Base-by-base conservation (phyloP, 2,888 invertebrate genomes). In the Drymonia ruficornis region DNA sequence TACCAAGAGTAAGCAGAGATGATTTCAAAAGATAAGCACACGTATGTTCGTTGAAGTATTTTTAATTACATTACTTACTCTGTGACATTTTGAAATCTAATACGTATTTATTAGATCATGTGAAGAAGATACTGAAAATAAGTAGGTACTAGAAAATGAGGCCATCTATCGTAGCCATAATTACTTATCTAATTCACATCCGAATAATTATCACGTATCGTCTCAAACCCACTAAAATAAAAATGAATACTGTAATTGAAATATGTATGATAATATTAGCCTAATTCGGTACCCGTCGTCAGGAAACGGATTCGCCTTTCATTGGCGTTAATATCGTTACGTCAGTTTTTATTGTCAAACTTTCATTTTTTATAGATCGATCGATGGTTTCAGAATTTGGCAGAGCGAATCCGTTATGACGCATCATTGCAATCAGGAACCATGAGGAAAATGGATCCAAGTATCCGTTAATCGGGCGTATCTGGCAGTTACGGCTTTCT, bases 291-390 rank as follows among this genome's bases (percentile, higher is more conserved):
- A 46, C 46, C 15, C 15, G 29, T 29, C 5, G n/a, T 16, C 61
- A 65, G 72, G 72, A 69, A 72, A 44, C 69, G 61, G 66, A 65
- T 55, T 53, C 45, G 56, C 54, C 54, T 63, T 63, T 65, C 57
- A 53, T 54, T 62, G 40, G 42, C 31, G 46, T 55, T 45, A 49
- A 62, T 63, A 51, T 64, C 19, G 29, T 29, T 29, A 29, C 29
- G 29, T 43, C 19, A 43, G 19, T 5, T 16, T 43, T 43, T 19
- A 47, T 52, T 56, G 40, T 50, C 9, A 19, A 56, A 52, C 49
- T 54, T 45, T 51, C 44, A 40, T 69, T 70, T n/a, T 29, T 46
- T 46, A 46, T 46, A 15, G 29, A 29, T n/a, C 0, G 13, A 16
- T 4, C 28, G 28, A 28, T 23, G 28, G 29, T 15, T 29, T 8